Conservation (phyloP, 2,797 vertebrate species). For the Silurus aristotelis region DNA sequence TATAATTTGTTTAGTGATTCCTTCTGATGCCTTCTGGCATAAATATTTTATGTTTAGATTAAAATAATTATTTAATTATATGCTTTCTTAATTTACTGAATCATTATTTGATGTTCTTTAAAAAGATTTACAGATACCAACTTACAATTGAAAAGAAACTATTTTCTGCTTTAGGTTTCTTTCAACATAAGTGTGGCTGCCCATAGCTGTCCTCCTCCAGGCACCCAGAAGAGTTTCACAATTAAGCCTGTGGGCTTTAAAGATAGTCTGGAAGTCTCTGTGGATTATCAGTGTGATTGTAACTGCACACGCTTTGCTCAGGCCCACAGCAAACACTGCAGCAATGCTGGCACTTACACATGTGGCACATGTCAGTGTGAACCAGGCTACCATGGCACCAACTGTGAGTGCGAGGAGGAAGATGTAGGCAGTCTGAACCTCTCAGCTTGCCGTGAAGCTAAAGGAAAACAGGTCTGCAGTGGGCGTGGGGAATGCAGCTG, state of each 20-base stretch:
- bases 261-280: constrained; percentile 84
- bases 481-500: constrained; percentile 95
- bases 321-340: constrained; percentile 82
- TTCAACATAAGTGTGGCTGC: constrained; percentile 89
- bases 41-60: neutral
- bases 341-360: constrained; percentile 81
- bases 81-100: neutral
- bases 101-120: neutral
- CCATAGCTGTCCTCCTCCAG: constrained; percentile 77
- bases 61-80: neutral
- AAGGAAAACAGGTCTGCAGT: constrained; percentile 91
- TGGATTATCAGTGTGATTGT: constrained; percentile 85
- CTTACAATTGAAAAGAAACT: neutral
- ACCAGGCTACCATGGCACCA: constrained; percentile 84
- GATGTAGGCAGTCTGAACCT: constrained; percentile 75
- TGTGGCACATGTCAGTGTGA: constrained; percentile 89
- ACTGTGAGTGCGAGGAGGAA: constrained; percentile 90
- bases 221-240: constrained; percentile 76
- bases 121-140: neutral
- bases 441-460: constrained; percentile 86
- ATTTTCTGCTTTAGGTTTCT: constrained; percentile 77
- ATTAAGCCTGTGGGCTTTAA: constrained; percentile 94
- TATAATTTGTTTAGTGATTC: neutral
- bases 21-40: neutral
- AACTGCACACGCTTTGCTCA: constrained; percentile 73